Conservation (phyloP, 2,888 invertebrate genomes). For the Diadegma fenestrale region DNA sequence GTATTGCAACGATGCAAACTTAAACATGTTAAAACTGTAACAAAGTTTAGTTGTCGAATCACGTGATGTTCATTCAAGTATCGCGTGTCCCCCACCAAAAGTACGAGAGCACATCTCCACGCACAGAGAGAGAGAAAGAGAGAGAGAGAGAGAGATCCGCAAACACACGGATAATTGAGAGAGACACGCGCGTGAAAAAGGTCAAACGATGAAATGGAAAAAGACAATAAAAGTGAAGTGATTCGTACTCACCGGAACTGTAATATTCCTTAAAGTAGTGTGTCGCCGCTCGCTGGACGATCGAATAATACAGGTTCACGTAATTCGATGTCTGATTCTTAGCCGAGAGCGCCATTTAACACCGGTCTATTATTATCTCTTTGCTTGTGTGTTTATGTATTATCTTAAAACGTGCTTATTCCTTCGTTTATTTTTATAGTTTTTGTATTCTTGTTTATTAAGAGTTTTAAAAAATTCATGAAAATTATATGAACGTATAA, state of each 20-base stretch:
- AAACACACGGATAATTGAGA: background rate
- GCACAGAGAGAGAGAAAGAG: background rate
- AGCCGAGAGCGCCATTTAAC: constrained; percentile 85
- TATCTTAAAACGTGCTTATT: constrained; percentile 61
- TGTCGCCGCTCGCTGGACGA: constrained; percentile 89
- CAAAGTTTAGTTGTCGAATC: background rate
- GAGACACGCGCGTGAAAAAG: background rate
- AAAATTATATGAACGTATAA: constrained; percentile 46
- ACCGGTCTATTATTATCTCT: constrained; percentile 73
- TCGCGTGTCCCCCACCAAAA: background rate
- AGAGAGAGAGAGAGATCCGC: background rate
- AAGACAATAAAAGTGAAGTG: constrained; percentile 17
- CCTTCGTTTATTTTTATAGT: background rate
- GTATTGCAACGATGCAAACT: no score
- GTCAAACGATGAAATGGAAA: constrained; percentile 21
- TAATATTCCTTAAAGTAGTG: constrained; percentile 89
- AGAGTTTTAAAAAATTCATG: constrained; percentile 37
- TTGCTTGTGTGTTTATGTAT: constrained; percentile 64
- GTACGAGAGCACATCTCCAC: background rate
- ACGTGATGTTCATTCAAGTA: constrained; percentile 31
- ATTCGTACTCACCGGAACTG: constrained; percentile 87
- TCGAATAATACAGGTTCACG: constrained; percentile 89
- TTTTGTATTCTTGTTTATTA: background rate
- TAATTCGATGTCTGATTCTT: constrained; percentile 87
- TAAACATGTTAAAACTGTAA: no score